Evolutionary conservation across 2,888 invertebrate species (phyloP).

Genomic region (Gibbula magus): DNA sequence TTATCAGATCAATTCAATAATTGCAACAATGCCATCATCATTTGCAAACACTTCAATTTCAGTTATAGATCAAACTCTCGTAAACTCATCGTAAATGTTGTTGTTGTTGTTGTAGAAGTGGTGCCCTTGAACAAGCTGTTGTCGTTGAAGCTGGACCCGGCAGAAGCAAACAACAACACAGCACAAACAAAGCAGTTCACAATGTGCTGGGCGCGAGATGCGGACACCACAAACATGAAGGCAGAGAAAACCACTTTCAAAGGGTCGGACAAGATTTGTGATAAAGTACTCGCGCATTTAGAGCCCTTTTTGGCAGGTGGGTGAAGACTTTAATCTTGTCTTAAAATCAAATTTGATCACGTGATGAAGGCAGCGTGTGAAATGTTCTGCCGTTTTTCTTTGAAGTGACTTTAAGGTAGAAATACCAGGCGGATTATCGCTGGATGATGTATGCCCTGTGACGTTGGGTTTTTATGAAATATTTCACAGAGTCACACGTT

Average conservation of each 20-base stretch:
- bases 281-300: background rate
- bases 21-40: too few relatives aligned
- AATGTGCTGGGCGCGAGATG: background rate
- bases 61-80: too few relatives aligned
- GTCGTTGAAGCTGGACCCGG: background rate
- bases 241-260: slow-evolving; percentile 6
- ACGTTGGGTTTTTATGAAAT: too few relatives aligned
- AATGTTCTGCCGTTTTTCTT: background rate
- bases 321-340: background rate
- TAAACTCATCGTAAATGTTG: too few relatives aligned
- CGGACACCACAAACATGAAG: slow-evolving; percentile 1
- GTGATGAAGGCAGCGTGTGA: background rate
- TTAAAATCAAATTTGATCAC: slow-evolving; percentile 21
- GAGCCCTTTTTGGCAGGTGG: slow-evolving; percentile 9
- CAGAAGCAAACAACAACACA: slow-evolving; percentile 8
- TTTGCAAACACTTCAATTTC: too few relatives aligned
- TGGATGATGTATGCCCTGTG: background rate
- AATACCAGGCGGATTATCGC: background rate
- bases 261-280: slow-evolving; percentile 10
- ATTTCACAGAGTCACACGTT: too few relatives aligned
- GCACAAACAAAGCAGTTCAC: slow-evolving; percentile 8
- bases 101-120: background rate
- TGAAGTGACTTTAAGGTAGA: background rate
- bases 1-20: too few relatives aligned
- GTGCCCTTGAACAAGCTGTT: slow-evolving; percentile 9